Base-by-base conservation (phyloP, 2,888 invertebrate genomes). In the Microctonus aethiopoides region DNA sequence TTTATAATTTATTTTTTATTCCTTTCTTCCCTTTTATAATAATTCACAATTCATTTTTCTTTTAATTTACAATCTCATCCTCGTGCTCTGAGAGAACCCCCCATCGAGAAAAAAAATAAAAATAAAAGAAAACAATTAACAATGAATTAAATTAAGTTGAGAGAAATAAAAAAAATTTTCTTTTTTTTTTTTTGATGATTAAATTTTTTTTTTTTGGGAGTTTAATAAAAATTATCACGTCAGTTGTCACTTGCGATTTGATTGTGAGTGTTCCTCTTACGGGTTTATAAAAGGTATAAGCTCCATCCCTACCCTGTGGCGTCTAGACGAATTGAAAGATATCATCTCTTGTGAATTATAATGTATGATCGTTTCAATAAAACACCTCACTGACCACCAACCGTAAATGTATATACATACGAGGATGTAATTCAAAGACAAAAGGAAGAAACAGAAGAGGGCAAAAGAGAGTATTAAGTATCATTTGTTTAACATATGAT, bases 281-380 rank as follows among this genome's bases (percentile, higher is more conserved):
- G 77, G 76, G 79, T 84, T 82, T 83, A 84, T 84, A 83, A 81
- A 81, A 79, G 81, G 46, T 46, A 16, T 46, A 79, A 52, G 39
- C 24, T 29, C 20, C 77, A 81, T 81, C 82, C 81, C 81, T 77
- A 80, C 82, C 77, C 78, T 76, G 76, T 74, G 6, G 7, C 77
- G 84, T 84, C 85, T 84, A 85, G 84, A 85, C 84, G 84, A 84
- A 81, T 82, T 81, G 80, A 73, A 78, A 84, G 84, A 85, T 84
- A 84, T 81, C 78, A 85, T 85, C 84, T 84, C 29, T n/a, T 76
- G 78, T 82, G 83, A 83, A 84, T 84, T 81, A 82, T 84, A 84
- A 84, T 84, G 81, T 83, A n/a, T n/a, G n/a, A 85, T 84, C 83
- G 79, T 78, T 80, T 81, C 80, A 79, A 83, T 84, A 82, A 81